phyloP scores from a whole-genome alignment of 2,797 vertebrate species.

The Oophaga sylvatica region DNA sequence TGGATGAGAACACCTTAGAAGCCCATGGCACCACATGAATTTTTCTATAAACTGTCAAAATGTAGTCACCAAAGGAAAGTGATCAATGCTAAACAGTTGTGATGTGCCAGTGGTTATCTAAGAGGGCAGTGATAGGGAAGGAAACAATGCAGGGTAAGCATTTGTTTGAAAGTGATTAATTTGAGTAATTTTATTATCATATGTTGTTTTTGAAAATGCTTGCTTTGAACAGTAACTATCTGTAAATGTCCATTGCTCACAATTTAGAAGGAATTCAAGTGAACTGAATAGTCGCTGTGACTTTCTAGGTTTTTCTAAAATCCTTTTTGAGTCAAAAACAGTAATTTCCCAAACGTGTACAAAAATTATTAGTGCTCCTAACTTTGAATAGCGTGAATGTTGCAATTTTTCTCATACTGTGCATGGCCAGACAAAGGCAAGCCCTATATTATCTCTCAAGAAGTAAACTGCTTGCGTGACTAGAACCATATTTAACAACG shows the following conservation, averaged over 20 bases:
- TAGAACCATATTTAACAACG: too few relatives aligned
- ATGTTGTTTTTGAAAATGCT: too few relatives aligned
- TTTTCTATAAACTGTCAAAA: not conserved
- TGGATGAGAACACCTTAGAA: too few relatives aligned
- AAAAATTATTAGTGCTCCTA: too few relatives aligned
- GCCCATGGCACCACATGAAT: not conserved
- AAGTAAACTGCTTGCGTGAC: too few relatives aligned
- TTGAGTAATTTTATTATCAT: not conserved
- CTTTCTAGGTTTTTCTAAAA: too few relatives aligned
- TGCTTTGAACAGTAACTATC: not conserved
- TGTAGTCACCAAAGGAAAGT: not conserved
- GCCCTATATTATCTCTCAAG: too few relatives aligned
- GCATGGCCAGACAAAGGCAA: too few relatives aligned
- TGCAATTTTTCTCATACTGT: not conserved
- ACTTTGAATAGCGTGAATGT: too few relatives aligned
- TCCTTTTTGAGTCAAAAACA: not conserved
- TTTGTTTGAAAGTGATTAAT: not conserved
- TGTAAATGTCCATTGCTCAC: not conserved
- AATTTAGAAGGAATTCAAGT: not conserved
- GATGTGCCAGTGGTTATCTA: not conserved
- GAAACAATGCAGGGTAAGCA: not conserved
- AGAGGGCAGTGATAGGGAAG: not conserved
- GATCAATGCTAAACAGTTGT: not conserved
- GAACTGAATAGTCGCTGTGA: too few relatives aligned
- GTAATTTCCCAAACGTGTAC: not conserved